phyloP scores from a whole-genome alignment of 2,888 invertebrate genomes.

The Geotrupes spiniger region DNA sequence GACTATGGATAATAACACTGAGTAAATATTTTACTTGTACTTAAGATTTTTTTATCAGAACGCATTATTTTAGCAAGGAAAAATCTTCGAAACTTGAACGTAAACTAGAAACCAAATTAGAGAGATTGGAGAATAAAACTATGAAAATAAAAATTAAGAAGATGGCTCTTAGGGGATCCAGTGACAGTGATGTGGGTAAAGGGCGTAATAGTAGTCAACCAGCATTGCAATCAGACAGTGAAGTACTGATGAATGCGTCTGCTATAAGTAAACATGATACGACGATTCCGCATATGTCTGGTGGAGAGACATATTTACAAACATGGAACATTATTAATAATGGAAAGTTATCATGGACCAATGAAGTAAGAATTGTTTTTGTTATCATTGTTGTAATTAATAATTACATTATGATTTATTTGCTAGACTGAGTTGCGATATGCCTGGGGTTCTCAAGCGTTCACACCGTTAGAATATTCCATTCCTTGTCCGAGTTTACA shows the following conservation, averaged over 20 bases:
- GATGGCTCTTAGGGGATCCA: conserved; percentile 35
- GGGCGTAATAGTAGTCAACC: conserved; percentile 7
- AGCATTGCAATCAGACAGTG: conserved; percentile 14
- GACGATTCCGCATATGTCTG: conserved; percentile 36
- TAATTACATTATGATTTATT: conserved; percentile 12
- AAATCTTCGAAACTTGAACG: conserved; percentile 39
- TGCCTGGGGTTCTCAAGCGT: conserved; percentile 48
- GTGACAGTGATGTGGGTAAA: conserved; percentile 31
- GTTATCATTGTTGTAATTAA: not conserved
- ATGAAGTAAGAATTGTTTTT: conserved; percentile 33
- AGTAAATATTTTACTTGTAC: conserved; percentile 16
- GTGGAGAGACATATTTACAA: conserved; percentile 46
- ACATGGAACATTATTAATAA: conserved; percentile 48
- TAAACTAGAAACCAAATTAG: conserved; percentile 46
- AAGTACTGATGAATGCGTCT: conserved; percentile 29
- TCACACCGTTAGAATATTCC: conserved; percentile 40
- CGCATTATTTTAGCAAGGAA: conserved; percentile 23
- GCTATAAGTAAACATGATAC: conserved; percentile 21
- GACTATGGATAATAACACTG: conserved; percentile 11
- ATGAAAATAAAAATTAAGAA: conserved; percentile 48
- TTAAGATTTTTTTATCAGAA: not conserved
- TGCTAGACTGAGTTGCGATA: conserved; percentile 47
- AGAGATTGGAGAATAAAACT: conserved; percentile 48
- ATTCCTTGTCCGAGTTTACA: conserved; percentile 44
- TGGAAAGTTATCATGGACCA: conserved; percentile 45